Evolutionary conservation across 1,140 invertebrate genomes (phyloP).

Genomic region (Brachionus manjavacas): DNA sequence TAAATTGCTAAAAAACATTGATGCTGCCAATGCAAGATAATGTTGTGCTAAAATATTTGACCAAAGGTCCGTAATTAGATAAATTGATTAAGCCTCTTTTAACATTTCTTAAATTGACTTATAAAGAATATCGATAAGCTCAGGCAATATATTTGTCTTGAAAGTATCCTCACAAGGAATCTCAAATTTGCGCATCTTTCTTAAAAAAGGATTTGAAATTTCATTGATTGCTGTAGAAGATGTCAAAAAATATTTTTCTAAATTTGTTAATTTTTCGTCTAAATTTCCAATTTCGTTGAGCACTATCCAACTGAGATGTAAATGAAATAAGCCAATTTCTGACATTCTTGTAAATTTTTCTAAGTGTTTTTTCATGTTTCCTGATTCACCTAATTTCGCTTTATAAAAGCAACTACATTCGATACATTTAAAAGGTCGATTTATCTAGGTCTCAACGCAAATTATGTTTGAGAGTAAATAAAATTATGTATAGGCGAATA

Average conservation of each 20-base stretch:
- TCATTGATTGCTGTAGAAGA: neutral
- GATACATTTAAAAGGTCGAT: neutral
- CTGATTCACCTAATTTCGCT: neutral
- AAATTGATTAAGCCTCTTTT: neutral
- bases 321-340: neutral
- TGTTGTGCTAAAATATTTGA: neutral
- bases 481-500: neutral
- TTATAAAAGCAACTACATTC: neutral
- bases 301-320: neutral
- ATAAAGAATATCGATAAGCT: neutral
- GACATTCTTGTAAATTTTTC: neutral
- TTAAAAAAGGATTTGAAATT: neutral
- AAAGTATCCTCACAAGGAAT: neutral
- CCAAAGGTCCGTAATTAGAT: conserved; percentile 6
- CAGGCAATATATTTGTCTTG: neutral
- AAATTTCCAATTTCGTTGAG: neutral
- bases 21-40: neutral
- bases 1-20: neutral
- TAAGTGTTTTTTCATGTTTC: neutral
- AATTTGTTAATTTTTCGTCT: neutral
- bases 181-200: neutral
- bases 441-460: neutral
- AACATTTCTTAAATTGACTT: neutral
- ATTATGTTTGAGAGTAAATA: neutral
- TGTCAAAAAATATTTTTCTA: neutral